Conservation (phyloP, 1,140 invertebrate species). For the Camponotus pennsylvanicus region DNA sequence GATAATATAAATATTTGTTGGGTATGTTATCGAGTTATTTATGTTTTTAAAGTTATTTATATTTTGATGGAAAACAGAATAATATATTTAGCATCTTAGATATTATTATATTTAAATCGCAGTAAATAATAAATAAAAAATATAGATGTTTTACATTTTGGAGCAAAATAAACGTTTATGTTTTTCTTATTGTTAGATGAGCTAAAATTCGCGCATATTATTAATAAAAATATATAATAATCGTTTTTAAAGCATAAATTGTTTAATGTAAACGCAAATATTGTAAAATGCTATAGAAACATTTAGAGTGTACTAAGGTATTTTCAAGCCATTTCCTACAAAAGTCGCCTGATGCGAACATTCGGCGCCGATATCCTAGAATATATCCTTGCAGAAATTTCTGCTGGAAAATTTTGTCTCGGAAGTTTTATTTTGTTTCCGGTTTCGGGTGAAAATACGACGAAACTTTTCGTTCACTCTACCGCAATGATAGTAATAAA, state of each 20-base stretch:
- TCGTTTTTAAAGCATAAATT: not conserved
- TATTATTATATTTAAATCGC: not conserved
- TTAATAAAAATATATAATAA: not conserved
- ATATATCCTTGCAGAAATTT: constrained; percentile 48
- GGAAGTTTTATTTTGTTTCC: constrained; percentile 55
- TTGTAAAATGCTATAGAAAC: constrained; percentile 3
- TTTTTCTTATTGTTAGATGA: not conserved
- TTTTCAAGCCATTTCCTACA: constrained; percentile 29
- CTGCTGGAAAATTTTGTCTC: constrained; percentile 40
- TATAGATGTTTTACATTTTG: not conserved
- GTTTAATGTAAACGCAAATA: not conserved
- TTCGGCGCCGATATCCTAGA: constrained; percentile 24
- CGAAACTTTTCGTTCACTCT: constrained; percentile 26
- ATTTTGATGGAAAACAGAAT: not conserved
- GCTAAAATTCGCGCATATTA: not conserved
- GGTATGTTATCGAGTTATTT: not conserved
- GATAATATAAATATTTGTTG: not conserved
- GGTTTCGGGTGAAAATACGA: constrained; percentile 16
- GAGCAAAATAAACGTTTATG: not conserved
- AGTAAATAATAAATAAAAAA: not conserved
- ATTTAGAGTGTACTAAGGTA: not conserved
- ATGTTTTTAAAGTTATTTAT: not conserved
- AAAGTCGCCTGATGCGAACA: constrained; percentile 39
- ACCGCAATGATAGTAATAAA: constrained; percentile 18
- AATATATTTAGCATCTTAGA: not conserved